phyloP scores from a whole-genome alignment of 2,113 vertebrate species.

The Toxotes jaculatrix region DNA sequence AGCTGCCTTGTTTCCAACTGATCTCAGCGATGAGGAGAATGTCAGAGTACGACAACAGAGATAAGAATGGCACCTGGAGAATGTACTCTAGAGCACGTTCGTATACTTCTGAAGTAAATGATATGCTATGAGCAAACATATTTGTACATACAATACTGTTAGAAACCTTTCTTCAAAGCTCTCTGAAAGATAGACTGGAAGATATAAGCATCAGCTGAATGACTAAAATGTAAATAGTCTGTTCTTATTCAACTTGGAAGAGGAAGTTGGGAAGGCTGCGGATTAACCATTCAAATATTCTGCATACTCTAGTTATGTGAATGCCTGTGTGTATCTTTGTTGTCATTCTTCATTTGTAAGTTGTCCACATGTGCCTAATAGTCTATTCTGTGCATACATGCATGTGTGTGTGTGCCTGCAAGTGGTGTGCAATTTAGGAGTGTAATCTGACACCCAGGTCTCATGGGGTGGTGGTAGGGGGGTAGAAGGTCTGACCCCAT shows the following conservation, averaged over 20 bases:
- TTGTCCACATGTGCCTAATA: conserved; percentile 15
- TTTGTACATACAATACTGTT: not conserved
- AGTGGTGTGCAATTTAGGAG: conserved; percentile 26
- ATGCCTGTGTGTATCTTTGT: conserved; percentile 1
- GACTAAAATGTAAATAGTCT: not conserved
- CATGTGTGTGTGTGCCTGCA: conserved; percentile 1
- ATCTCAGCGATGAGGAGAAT: conserved; percentile 69
- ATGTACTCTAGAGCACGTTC: conserved; percentile 46
- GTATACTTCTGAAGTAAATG: conserved; percentile 39
- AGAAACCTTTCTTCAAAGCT: not conserved
- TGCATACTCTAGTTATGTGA: not conserved
- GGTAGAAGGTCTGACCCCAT: conserved; percentile 65
- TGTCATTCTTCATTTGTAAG: conserved; percentile 6
- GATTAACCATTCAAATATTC: conserved; percentile 31
- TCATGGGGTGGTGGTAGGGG: not conserved
- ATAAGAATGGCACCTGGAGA: conserved; percentile 77
- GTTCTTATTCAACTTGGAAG: not conserved
- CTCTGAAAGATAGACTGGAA: not conserved
- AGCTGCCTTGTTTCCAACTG: conserved; percentile 38
- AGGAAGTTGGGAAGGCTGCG: conserved; percentile 8
- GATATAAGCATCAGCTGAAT: not conserved
- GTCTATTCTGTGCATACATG: not conserved
- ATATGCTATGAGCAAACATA: conserved; percentile 45
- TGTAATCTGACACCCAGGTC: conserved; percentile 63
- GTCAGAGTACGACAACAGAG: conserved; percentile 58